Evolutionary conservation across 2,113 vertebrate species (phyloP), one percentile per base, ranked within the genome.

Genomic region (Oplegnathus fasciatus): DNA sequence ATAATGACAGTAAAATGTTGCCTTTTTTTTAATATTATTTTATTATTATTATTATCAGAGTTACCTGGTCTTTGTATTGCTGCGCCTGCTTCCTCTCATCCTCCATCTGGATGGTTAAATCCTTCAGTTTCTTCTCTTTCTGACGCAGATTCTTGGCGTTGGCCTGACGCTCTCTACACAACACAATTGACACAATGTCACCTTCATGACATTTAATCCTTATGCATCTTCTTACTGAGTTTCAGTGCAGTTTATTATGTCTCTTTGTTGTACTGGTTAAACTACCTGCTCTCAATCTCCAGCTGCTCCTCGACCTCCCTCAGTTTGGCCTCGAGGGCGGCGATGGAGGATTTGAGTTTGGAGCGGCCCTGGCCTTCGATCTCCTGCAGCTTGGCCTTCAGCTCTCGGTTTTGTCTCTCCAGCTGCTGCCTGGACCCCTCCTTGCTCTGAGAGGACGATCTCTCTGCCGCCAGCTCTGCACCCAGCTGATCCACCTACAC

Each of bases 81-180:
- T 98, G 97, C 0, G 96, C 96, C 89, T 97, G 97, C 89, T 98
- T 99, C 90, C 96, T 95, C 93, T 99, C 98, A 0, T 99, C 98
- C 90, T 99, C 98, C 91, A 97, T 96, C 94, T 98, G 97, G 61
- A 97, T 76, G 67, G 95, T 91, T 0, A 95, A 86, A 34, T 99
- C 98, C 91, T 98, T 99, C 87, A 99, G 93, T 74, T 98, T 99
- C 96, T 99, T 99, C 92, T 99, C 98, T 80, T 97, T 98, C 93
- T 98, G 98, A 26, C 97, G 97, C 81, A 98, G 84, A 0, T 92
- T 92, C 95, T 98, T 99, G 82, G 91, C 87, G 0, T 87, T 91
- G 0, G 93, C 81, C 89, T 98, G 97, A 30, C 97, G 98, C 32
- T 99, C 98, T 84, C 98, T 99, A 81, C 64, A 67, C 40, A 26